Evolutionary conservation across 2,113 vertebrate genomes (phyloP).

Genomic region (Pterocles orientalis): DNA sequence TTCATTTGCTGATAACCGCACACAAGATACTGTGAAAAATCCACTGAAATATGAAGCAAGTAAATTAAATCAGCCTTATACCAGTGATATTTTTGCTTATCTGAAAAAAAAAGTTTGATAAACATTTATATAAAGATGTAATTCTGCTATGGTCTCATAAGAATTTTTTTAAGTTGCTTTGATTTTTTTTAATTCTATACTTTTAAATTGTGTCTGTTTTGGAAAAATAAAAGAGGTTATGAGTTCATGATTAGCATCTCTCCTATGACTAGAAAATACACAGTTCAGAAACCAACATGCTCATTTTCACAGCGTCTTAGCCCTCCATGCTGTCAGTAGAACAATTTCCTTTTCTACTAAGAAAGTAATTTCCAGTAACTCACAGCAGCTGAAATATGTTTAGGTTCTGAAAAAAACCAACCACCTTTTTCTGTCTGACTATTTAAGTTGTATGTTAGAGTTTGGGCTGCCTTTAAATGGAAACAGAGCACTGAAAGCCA

Average conservation of each 20-base stretch:
- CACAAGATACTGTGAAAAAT: neutral
- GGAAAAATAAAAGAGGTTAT: neutral
- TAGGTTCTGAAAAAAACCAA: constrained; percentile 11
- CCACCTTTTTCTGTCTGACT: constrained; percentile 44
- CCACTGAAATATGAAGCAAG: neutral
- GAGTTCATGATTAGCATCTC: neutral
- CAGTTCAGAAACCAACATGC: neutral
- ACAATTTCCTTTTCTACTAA: constrained; percentile 49
- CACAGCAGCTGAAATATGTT: constrained; percentile 4
- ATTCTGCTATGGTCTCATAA: neutral
- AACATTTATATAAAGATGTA: neutral
- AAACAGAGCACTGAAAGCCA: neutral
- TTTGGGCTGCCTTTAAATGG: constrained; percentile 15
- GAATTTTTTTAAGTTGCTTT: neutral
- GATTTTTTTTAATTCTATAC: neutral
- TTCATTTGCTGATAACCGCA: neutral
- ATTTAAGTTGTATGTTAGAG: neutral
- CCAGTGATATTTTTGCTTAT: neutral
- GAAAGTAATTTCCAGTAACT: constrained; percentile 61
- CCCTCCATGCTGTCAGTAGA: neutral
- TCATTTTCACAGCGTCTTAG: neutral
- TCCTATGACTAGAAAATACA: neutral
- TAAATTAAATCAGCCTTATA: neutral
- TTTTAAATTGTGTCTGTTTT: neutral
- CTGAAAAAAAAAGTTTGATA: neutral